A percentile compares a stretch with the other conserved stretches of the same genome.
phyloP scores from a whole-genome alignment of 2,888 invertebrate species.

The Eilema depressum region DNA sequence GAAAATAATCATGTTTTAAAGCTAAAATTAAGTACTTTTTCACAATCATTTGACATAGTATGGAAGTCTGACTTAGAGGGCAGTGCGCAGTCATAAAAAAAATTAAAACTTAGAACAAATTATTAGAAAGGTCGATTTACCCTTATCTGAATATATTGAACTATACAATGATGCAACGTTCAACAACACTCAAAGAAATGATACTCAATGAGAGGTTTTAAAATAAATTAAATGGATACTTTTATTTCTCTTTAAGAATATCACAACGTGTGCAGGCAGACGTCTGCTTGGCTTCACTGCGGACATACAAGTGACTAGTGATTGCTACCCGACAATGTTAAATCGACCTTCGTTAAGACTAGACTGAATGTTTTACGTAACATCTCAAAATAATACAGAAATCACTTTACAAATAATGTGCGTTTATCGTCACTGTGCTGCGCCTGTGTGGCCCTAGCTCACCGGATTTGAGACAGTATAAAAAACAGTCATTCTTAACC shows the following conservation, averaged over 20 bases:
- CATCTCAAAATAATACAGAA: slow-evolving; percentile 53
- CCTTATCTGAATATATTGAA: slow-evolving; percentile 37
- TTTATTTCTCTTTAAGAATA: slow-evolving; percentile 26
- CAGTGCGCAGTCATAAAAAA: slow-evolving; percentile 67
- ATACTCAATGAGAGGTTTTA: not conserved
- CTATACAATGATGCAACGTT: slow-evolving; percentile 18
- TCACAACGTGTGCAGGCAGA: slow-evolving; percentile 23
- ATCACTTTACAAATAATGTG: slow-evolving; percentile 35
- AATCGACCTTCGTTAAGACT: slow-evolving; percentile 57
- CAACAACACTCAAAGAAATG: not conserved
- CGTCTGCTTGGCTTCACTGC: slow-evolving; percentile 15
- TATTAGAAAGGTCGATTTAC: slow-evolving; percentile 60
- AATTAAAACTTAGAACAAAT: slow-evolving; percentile 65
- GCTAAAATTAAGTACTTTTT: slow-evolving; percentile 79
- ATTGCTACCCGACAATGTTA: slow-evolving; percentile 19
- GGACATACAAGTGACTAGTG: slow-evolving; percentile 46
- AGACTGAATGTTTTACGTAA: slow-evolving; percentile 51
- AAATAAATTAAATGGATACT: slow-evolving; percentile 16
- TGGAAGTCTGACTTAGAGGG: slow-evolving; percentile 68
- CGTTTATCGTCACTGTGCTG: slow-evolving; percentile 27
- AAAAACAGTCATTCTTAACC: too few species aligned
- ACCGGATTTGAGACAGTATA: too few species aligned
- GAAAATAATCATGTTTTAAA: slow-evolving; percentile 62
- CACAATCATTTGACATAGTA: slow-evolving; percentile 53
- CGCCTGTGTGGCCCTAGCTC: not conserved